Evolutionary conservation across 2,797 vertebrate genomes (phyloP), one percentile per base, ranked within the genome.

Genomic region (Rhyacichthys aspro): DNA sequence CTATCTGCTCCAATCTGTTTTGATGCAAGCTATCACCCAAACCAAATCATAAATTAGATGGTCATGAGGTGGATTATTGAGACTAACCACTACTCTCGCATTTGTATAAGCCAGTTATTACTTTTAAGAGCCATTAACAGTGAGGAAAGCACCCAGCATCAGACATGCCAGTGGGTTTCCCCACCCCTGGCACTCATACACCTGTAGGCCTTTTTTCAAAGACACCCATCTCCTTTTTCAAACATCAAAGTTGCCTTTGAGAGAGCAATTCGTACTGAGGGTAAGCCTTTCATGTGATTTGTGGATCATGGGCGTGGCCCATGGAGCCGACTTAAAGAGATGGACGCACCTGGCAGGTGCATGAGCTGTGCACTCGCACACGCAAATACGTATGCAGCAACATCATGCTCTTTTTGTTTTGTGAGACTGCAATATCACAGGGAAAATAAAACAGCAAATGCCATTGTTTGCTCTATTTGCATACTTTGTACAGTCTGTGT

Each of bases 261-360:
- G 83, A 74, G 84, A 85, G 85, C 88, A 86, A 89, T 88, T 87
- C 70, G 63, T 78, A 84, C 72, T 17, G n/a, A 82, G 73, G 86
- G 60, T 45, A 66, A 85, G 76, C 79, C 88, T 91, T 89, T 89
- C 86, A 91, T 91, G 86, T 90, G 85, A 90, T 90, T 89, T 92
- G 86, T 88, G 82, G 82, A 76, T 82, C 80, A 77, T 83, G 82
- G 91, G 91, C 79, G 91, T 87, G 87, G 86, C 74, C 59, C 52
- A 11, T 18, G 15, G 17, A 72, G 64, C 53, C 28, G 59, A 87
- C 84, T 90, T 88, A 86, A 86, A 88, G 83, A 69, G 84, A 89
- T 85, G 85, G 74, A 88, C 61, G 74, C 92, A 94, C 92, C 91
- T 94, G 91, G 86, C 91, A 91, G 91, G 91, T 91, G 89, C 76